Base-by-base conservation (phyloP, 2,888 invertebrate genomes). In the Proisotoma minuta region DNA sequence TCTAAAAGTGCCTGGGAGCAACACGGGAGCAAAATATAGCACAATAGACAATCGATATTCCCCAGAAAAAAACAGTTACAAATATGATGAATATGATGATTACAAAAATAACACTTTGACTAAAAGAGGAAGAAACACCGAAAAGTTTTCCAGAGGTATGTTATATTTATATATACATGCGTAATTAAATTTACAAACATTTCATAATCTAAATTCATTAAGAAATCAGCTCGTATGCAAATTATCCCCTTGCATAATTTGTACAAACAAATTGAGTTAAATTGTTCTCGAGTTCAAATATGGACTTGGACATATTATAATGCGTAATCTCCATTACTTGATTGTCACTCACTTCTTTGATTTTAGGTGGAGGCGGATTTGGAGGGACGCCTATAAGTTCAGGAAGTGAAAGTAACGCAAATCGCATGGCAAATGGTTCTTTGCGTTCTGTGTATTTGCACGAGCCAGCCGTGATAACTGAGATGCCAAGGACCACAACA, bases 391-490 rank as follows among this genome's bases (percentile, higher is more conserved):
- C 47, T 5, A 47, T 10, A 8, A 47, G 47, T 47, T 47, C 47
- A 47, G 47, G 47, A 47, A 47, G 47, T 47, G 47, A 47, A 47
- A 47, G 47, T 47, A 47, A 47, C 20, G 12, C 34, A 15, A 34
- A 34, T 34, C 8, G 8, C 10, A 8, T 34, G 34, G 34, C 10
- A 8, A 47, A 47, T 18, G 20, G 15, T 10, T 47, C 47, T n/a
- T 34, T 34, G 34, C 47, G 47, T 18, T 47, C 47, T 10, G 47
- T 47, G 47, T 47, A 47, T 18, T 18, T 47, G 15, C 47, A 47
- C 47, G 47, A 47, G 47, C n/a, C 47, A n/a, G 47, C 47, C 10
- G 47, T 47, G 10, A 47, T 47, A 8, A 8, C 47, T 47, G 47
- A 47, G 47, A 47, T 47, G 47, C 47, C 47, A 47, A n/a, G 5